Percentiles rank a stretch among this genome's conserved stretches.
phyloP scores from a whole-genome alignment of 2,797 vertebrate species.

The Paguma larvata region DNA sequence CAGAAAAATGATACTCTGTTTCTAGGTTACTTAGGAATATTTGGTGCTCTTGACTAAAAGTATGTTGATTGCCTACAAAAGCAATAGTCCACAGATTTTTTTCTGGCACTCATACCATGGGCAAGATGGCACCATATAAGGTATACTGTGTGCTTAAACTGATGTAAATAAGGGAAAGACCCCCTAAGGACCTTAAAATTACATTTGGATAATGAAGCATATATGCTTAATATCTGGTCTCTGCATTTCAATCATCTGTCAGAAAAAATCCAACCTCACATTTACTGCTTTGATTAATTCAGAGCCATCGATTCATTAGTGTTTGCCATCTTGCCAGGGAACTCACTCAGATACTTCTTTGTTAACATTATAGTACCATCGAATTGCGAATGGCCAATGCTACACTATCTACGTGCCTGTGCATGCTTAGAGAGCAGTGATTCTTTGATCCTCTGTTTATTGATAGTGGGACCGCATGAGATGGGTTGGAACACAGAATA shows the following conservation, averaged over 20 bases:
- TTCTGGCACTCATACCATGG: neutral
- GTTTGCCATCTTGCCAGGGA: neutral
- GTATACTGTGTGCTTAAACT: neutral
- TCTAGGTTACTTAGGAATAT: constrained; percentile 32
- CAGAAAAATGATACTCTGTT: constrained; percentile 61
- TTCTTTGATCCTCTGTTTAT: neutral
- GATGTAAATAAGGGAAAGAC: neutral
- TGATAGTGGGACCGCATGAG: neutral
- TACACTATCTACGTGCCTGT: neutral
- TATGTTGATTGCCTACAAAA: constrained; percentile 55
- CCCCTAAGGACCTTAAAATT: neutral
- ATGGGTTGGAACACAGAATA: neutral
- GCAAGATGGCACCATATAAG: neutral
- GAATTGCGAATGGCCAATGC: neutral
- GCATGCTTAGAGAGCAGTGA: neutral
- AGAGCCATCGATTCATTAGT: neutral
- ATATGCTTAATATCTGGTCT: neutral
- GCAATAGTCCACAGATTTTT: neutral
- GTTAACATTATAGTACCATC: neutral
- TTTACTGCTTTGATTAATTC: constrained; percentile 60
- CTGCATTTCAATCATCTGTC: neutral
- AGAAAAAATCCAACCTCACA: neutral
- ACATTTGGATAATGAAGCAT: constrained; percentile 20
- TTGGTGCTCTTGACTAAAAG: constrained; percentile 8
- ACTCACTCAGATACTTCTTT: neutral